Percentiles rank a stretch among this genome's conserved stretches.
Evolutionary conservation across 2,797 vertebrate species (phyloP).

Genomic region (Trematomus bernacchii): DNA sequence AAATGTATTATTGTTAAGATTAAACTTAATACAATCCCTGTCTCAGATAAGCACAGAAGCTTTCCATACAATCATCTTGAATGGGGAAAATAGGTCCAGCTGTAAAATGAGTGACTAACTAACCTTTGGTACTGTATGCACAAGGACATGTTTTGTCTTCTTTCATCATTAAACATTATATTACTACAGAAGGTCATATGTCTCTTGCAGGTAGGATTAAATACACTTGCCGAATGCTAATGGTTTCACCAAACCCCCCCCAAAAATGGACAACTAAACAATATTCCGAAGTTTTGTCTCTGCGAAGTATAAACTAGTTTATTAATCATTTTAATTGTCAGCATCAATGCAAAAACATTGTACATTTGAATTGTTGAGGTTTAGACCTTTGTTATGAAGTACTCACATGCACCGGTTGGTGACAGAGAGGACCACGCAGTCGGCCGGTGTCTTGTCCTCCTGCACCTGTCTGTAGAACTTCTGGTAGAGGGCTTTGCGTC

Average conservation of each 20-base stretch:
- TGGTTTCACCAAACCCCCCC: no score
- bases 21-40: neutral
- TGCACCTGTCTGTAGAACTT: slow-evolving; percentile 85
- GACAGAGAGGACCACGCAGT: slow-evolving; percentile 85
- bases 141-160: neutral
- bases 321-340: no score
- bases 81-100: neutral
- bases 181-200: neutral
- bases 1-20: neutral
- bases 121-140: neutral
- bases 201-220: neutral
- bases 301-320: neutral
- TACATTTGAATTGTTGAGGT: neutral
- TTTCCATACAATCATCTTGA: neutral
- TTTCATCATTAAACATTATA: neutral
- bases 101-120: neutral
- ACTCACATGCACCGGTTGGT: slow-evolving; percentile 86
- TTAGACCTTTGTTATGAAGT: neutral
- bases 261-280: neutral
- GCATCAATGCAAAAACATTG: no score
- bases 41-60: neutral
- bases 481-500: slow-evolving; percentile 81
- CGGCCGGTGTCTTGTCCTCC: slow-evolving; percentile 80
- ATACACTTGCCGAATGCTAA: neutral
- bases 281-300: neutral